Evolutionary conservation across 2,888 invertebrate genomes (phyloP).

Genomic region (Galeopsomyia nigrocyanea): DNA sequence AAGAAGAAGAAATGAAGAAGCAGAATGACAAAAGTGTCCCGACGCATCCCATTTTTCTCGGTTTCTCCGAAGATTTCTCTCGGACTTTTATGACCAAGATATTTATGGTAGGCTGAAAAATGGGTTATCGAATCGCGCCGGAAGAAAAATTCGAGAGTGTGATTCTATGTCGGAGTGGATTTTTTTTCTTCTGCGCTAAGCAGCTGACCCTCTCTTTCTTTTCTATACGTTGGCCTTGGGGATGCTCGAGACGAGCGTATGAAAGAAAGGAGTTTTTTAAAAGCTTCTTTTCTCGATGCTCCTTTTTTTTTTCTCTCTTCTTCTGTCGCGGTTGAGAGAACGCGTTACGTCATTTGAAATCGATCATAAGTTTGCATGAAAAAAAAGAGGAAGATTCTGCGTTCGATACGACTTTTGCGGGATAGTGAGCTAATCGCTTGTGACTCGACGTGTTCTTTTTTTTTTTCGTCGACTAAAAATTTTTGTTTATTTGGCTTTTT

Average conservation of each 20-base stretch:
- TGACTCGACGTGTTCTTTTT: no score
- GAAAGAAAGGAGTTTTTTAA: conserved; percentile 38
- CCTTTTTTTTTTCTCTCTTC: neutral
- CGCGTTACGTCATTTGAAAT: conserved; percentile 42
- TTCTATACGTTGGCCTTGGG: conserved; percentile 41
- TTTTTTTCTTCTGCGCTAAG: conserved; percentile 9
- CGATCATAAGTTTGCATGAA: conserved; percentile 40
- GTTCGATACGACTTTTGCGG: conserved; percentile 25
- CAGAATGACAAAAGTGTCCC: conserved; percentile 13
- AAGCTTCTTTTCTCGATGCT: conserved; percentile 32
- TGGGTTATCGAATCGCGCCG: conserved; percentile 40
- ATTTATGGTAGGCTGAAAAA: conserved; percentile 47
- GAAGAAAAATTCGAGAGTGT: conserved; percentile 38
- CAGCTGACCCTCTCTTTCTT: conserved; percentile 20
- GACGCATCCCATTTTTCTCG: conserved; percentile 15
- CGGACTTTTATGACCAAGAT: conserved; percentile 31
- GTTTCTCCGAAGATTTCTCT: conserved; percentile 41
- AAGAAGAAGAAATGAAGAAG: neutral
- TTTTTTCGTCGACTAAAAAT: no score
- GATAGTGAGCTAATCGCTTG: conserved; percentile 11
- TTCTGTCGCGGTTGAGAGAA: neutral
- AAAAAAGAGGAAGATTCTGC: conserved; percentile 28
- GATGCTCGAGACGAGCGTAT: conserved; percentile 1
- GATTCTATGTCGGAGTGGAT: conserved; percentile 33
- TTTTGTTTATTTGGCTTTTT: no score